Base-by-base conservation (phyloP, 2,888 invertebrate species). In the Orthosia cruda region DNA sequence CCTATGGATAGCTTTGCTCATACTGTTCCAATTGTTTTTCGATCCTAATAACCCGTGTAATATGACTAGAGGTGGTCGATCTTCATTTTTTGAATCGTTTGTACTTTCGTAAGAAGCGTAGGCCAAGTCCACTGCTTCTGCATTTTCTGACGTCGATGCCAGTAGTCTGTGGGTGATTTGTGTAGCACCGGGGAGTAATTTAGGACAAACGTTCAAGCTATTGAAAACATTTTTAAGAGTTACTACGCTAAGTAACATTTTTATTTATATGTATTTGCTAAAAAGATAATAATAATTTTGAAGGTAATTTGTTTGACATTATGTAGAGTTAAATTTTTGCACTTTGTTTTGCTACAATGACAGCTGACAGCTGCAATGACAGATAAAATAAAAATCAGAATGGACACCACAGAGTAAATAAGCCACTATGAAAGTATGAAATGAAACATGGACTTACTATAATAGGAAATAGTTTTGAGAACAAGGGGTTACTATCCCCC, bases 21-120 rank as follows among this genome's bases (percentile, higher is more conserved):
- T 97, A 83, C 98, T 98, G 88, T 98, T 98, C 99, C 99, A 99
- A 94, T 99, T 99, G 88, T 97, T 98, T 94, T 99, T 99, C 0
- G 98, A 98, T 1, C 99, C 99, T 89, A 99, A 97, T 55, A 99
- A 95, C 0, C 99, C 99, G 93, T 99, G 99, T 93, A 98, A 97
- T 84, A 99, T 98, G 7, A 99, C 94, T 65, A 99, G 93, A n/a
- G 99, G 98, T 0, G 97, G 94, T 55, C 90, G 89, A 3, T 90
- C 72, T 74, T 88, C 81, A 61, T 79, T 88, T 23, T 93, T 92
- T 64, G 93, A 89, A 52, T 94, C 91, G 3, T 91, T 83, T 59
- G 96, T 96, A 86, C 94, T 96, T 90, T 98, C 98, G 88, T 98
- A 98, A 26, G 97, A 97, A 26, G 97, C 97, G 85, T 97, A 98